Base-by-base conservation (phyloP, 2,888 invertebrate species). In the Heliconius erato region DNA sequence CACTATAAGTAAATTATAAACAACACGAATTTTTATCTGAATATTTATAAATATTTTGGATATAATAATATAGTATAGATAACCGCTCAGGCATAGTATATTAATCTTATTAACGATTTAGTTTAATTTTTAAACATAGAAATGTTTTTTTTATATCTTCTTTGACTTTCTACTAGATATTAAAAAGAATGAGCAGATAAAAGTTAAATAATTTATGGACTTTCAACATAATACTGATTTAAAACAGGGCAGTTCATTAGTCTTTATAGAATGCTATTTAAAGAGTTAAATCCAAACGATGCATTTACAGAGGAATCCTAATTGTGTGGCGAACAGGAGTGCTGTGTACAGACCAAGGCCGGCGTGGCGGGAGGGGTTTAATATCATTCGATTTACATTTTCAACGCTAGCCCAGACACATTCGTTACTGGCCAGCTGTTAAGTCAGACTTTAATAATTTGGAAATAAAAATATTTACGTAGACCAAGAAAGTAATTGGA, bases 281-380 rank as follows among this genome's bases (percentile, higher is more conserved):
- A 68, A 68, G 5, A 72, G 44, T 9, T 72, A 72, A 72, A 72
- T 44, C 44, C 26, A 72, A 44, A 72, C 44, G 72, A 26, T 44
- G 14, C 40, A 72, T 72, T 72, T 44, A 72, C 44, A 26, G 44
- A 16, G 19, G 44, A 72, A 44, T 44, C 72, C 44, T 72, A 72
- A 72, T 72, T 44, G 72, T 44, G 44, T 72, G 44, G 72, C 6
- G 44, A 16, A 72, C 44, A 72, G 44, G 44, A 40, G 44, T 72
- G 72, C n/a, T 44, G 44, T 72, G n/a, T 49, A 71, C 71, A 71
- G 40, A 72, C n/a, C 26, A 16, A n/a, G 71, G 71, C 14, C 40
- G 44, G 26, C n/a, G 71, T 68, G 32, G 44, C 44, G 44, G 12
- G n/a, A 16, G n/a, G n/a, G 69, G n/a, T 4, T 40, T 40, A 71